These are phyloP conservation scores for Sitobion miscanthi DNA, from an alignment of 1,140 invertebrate genomes.

Conservation along the genomic window DNA sequence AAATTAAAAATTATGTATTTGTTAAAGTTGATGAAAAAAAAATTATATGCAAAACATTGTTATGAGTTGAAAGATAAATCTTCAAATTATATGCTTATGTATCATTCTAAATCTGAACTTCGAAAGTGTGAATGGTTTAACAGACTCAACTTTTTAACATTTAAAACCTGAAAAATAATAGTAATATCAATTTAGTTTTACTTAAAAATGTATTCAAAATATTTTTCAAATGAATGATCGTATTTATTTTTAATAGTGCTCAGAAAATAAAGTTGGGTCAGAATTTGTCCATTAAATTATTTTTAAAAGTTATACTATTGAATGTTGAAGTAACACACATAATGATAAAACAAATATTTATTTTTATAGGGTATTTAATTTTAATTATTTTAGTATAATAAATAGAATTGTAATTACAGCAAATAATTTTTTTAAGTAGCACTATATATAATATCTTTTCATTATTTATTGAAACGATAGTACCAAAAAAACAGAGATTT, in stretches of 20 bases:
- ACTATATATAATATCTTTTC: too few relatives aligned
- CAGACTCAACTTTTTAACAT: constrained; percentile 45
- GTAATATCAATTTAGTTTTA: not conserved
- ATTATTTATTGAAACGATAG: too few relatives aligned
- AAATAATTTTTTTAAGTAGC: not conserved
- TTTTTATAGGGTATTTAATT: not conserved
- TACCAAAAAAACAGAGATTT: too few relatives aligned
- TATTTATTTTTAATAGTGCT: not conserved
- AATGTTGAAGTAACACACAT: not conserved
- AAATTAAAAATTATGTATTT: not conserved
- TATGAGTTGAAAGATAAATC: not conserved
- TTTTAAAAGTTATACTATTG: not conserved
- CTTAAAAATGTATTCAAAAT: not conserved
- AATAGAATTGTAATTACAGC: not conserved
- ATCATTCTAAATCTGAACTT: constrained; percentile 40
- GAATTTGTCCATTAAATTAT: not conserved
- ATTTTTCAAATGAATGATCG: not conserved
- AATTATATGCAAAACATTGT: not conserved
- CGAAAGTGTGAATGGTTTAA: constrained; percentile 55
- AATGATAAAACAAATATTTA: not conserved
- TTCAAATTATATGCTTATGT: not conserved
- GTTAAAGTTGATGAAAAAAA: not conserved
- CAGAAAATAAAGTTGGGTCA: not conserved
- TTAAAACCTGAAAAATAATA: constrained; percentile 42
- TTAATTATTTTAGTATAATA: not conserved